A percentile compares a stretch with the other conserved stretches of the same genome.
These are phyloP conservation scores for Apodemia duryi DNA, from an alignment of 2,888 invertebrate species.

Conservation along the genomic window DNA sequence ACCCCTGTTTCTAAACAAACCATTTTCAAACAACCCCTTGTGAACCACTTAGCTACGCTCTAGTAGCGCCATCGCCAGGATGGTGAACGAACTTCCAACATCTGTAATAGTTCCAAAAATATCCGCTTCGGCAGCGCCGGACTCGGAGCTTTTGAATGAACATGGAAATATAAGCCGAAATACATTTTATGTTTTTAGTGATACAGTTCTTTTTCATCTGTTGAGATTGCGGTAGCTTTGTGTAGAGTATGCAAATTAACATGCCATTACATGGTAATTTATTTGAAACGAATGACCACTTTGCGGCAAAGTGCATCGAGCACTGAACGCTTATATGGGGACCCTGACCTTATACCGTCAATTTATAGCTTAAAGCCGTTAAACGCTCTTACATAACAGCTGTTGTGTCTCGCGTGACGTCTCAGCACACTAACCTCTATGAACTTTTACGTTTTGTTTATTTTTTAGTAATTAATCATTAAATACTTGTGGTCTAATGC, in stretches of 20 bases:
- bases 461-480: not conserved
- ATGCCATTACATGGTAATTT: slow-evolving; percentile 78
- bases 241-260: slow-evolving; percentile 76
- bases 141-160: slow-evolving; percentile 71
- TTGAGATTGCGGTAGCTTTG: slow-evolving; percentile 39
- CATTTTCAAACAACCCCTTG: slow-evolving; percentile 43
- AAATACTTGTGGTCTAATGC: not conserved
- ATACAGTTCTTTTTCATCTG: slow-evolving; percentile 50
- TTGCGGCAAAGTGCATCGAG: slow-evolving; percentile 75
- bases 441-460: slow-evolving; percentile 58
- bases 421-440: slow-evolving; percentile 58
- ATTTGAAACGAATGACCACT: slow-evolving; percentile 80
- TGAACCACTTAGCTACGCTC: slow-evolving; percentile 39
- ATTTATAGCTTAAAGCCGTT: slow-evolving; percentile 73
- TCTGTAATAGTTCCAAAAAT: slow-evolving; percentile 57
- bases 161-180: slow-evolving; percentile 36
- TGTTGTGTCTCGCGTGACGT: slow-evolving; percentile 59
- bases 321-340: slow-evolving; percentile 71
- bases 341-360: slow-evolving; percentile 78
- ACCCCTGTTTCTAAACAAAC: slow-evolving; percentile 39
- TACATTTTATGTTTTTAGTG: slow-evolving; percentile 33
- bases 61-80: slow-evolving; percentile 63
- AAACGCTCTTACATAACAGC: slow-evolving; percentile 72
- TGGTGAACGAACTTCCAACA: slow-evolving; percentile 55
- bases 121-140: slow-evolving; percentile 50